phyloP scores from a whole-genome alignment of 2,113 vertebrate genomes.

The Hymenochirus boettgeri region DNA sequence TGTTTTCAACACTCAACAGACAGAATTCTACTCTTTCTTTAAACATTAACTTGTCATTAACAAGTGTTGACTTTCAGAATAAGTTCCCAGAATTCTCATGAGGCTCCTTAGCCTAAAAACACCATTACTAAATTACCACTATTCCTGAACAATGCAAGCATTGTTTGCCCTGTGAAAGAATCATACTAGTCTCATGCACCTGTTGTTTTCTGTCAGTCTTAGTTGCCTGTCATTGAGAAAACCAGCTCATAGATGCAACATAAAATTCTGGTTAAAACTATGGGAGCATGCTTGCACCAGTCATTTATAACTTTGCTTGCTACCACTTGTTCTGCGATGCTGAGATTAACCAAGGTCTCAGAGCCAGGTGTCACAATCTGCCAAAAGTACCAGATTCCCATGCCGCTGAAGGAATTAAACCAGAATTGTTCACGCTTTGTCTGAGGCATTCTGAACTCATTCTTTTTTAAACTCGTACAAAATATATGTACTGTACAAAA shows the following conservation, averaged over 20 bases:
- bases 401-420: slow-evolving; percentile 57
- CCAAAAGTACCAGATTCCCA: slow-evolving; percentile 62
- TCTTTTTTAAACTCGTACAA: background rate
- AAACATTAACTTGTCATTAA: slow-evolving; percentile 52
- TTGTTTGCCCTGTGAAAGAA: slow-evolving; percentile 53
- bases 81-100: slow-evolving; percentile 57
- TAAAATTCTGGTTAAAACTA: slow-evolving; percentile 58
- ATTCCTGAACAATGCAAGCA: slow-evolving; percentile 53
- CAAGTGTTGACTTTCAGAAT: slow-evolving; percentile 55
- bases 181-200: slow-evolving; percentile 54
- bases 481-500: background rate
- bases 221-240: slow-evolving; percentile 55
- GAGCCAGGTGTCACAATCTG: too few relatives aligned
- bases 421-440: slow-evolving; percentile 55
- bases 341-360: too few relatives aligned
- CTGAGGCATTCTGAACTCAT: slow-evolving; percentile 37
- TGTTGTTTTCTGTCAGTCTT: slow-evolving; percentile 63
- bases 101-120: slow-evolving; percentile 50
- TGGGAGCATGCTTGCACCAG: slow-evolving; percentile 45
- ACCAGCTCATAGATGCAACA: slow-evolving; percentile 58
- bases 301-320: slow-evolving; percentile 41
- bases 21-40: slow-evolving; percentile 48
- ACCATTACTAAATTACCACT: slow-evolving; percentile 51
- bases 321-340: slow-evolving; percentile 51
- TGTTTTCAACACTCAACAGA: slow-evolving; percentile 13